phyloP scores from a whole-genome alignment of 2,113 vertebrate genomes.

The Numenius arquata region DNA sequence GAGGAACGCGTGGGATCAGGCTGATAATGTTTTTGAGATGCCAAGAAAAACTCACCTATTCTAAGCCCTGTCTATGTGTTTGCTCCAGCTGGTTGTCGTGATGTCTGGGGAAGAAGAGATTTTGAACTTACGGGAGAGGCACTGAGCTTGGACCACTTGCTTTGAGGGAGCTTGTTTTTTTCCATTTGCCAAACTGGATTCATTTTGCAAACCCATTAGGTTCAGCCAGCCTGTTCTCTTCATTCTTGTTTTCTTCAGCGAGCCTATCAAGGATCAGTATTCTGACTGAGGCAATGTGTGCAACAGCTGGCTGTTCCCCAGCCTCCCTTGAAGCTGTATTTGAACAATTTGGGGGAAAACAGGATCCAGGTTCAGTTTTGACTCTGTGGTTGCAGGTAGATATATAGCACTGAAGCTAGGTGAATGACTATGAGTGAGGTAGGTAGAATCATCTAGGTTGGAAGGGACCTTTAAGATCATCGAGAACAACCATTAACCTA shows the following conservation, averaged over 20 bases:
- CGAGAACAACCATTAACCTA: neutral
- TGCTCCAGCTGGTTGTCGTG: neutral
- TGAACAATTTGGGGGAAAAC: neutral
- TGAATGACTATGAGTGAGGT: neutral
- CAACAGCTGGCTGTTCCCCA: neutral
- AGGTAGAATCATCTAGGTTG: neutral
- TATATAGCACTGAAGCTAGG: neutral
- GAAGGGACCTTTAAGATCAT: neutral
- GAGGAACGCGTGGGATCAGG: neutral
- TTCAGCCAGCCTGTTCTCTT: neutral
- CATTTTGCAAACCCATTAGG: neutral
- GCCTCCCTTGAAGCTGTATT: neutral
- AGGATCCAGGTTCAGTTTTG: neutral
- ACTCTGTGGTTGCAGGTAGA: neutral
- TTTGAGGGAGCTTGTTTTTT: neutral
- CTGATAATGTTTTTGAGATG: neutral
- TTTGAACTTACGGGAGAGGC: neutral
- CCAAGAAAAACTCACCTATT: rapidly evolving
- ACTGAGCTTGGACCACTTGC: neutral
- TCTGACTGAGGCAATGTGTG: neutral
- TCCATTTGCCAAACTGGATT: neutral
- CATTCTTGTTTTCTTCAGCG: neutral
- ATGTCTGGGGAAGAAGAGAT: neutral
- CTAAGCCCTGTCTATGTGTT: neutral
- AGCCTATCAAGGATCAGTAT: neutral